A percentile compares a stretch with the other conserved stretches of the same genome.
Conservation (phyloP, 2,797 vertebrate species). For the Labroides dimidiatus region DNA sequence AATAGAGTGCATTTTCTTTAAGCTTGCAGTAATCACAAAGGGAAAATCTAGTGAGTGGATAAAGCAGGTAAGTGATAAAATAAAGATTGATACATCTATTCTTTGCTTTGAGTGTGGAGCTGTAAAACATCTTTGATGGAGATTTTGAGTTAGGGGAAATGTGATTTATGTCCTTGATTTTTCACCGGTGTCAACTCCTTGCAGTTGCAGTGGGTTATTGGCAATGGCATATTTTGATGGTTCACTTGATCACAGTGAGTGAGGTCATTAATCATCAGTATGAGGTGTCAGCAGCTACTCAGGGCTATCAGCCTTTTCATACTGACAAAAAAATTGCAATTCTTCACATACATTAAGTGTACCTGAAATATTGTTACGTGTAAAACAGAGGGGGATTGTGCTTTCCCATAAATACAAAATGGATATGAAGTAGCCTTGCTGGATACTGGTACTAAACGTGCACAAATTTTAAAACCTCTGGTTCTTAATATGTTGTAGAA, state of each 20-base stretch:
- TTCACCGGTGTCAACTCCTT: slow-evolving; percentile 21
- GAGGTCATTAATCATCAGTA: slow-evolving; percentile 82
- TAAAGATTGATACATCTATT: slow-evolving; percentile 48
- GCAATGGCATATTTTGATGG: slow-evolving; percentile 56
- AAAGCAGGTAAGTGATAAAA: slow-evolving; percentile 54
- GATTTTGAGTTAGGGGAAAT: slow-evolving; percentile 14
- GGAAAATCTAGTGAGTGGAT: slow-evolving; percentile 45
- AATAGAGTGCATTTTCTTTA: slow-evolving; percentile 67
- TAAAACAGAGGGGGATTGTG: not conserved
- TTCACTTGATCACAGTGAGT: slow-evolving; percentile 77
- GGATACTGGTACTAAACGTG: too few relatives aligned
- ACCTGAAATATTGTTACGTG: slow-evolving; percentile 17
- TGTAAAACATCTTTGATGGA: slow-evolving; percentile 39
- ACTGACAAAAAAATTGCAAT: slow-evolving; percentile 65
- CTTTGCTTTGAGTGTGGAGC: slow-evolving; percentile 24
- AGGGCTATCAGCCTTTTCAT: slow-evolving; percentile 65
- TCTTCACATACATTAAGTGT: slow-evolving; percentile 58
- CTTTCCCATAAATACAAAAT: too few relatives aligned
- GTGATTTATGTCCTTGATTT: slow-evolving; percentile 47
- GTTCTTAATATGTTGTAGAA: too few relatives aligned
- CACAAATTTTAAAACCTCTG: too few relatives aligned
- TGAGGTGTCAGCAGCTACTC: slow-evolving; percentile 69
- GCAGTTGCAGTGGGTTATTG: slow-evolving; percentile 42
- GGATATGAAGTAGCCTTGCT: too few relatives aligned
- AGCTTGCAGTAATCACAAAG: slow-evolving; percentile 57